Evolutionary conservation across 2,888 invertebrate genomes (phyloP).

Genomic region (Phania funesta): DNA sequence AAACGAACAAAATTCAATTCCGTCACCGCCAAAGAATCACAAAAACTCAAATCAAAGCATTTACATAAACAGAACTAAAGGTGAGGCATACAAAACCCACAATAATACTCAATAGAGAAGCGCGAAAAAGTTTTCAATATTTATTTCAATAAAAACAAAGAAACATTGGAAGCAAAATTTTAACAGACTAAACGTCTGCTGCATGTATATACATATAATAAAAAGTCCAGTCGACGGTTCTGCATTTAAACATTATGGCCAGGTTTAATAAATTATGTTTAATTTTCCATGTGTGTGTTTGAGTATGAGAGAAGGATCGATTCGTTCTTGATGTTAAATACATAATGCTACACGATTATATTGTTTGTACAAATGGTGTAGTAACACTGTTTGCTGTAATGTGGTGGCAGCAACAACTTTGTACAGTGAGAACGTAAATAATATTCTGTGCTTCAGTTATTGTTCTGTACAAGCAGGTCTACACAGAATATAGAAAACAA

Average conservation of each 20-base stretch:
- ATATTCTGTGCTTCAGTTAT: conserved; percentile 2
- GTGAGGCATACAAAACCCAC: neutral
- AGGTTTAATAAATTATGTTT: conserved; percentile 35
- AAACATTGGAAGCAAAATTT: conserved; percentile 4
- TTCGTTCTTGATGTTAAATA: conserved; percentile 4
- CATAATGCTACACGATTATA: conserved; percentile 6
- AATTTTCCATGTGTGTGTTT: neutral
- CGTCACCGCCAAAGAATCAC: conserved; percentile 22
- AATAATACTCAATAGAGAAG: too few relatives aligned
- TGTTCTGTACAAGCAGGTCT: neutral
- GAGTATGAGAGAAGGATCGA: neutral
- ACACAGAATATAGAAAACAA: neutral
- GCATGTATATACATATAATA: neutral
- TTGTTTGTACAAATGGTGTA: neutral
- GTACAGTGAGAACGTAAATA: conserved; percentile 24
- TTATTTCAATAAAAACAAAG: neutral
- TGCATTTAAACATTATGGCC: neutral
- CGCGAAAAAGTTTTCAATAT: conserved; percentile 7
- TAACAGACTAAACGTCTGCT: conserved; percentile 40
- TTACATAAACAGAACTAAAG: conserved; percentile 5
- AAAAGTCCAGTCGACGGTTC: neutral
- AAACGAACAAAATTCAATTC: conserved; percentile 45
- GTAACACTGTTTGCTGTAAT: neutral
- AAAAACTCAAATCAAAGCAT: conserved; percentile 11
- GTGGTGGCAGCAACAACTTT: neutral